phyloP scores from a whole-genome alignment of 1,140 invertebrate species.

The Rhynchophorus ferrugineus region DNA sequence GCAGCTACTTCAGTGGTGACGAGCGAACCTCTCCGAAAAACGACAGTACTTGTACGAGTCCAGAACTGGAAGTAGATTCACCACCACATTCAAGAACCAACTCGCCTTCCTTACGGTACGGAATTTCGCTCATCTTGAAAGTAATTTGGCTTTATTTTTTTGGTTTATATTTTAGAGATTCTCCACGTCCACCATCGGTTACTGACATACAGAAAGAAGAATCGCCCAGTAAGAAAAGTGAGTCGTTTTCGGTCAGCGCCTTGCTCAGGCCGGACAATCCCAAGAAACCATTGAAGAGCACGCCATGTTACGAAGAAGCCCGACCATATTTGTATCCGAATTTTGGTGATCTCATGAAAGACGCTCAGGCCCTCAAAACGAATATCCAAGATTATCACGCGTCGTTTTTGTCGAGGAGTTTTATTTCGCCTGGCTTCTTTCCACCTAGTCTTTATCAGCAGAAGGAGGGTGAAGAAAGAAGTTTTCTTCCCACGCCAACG shows the following conservation, averaged over 20 bases:
- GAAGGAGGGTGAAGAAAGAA: slow-evolving; percentile 43
- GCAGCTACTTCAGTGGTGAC: slow-evolving; percentile 30
- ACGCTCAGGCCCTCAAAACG: slow-evolving; percentile 40
- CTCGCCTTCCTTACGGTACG: slow-evolving; percentile 38
- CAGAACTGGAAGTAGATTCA: slow-evolving; percentile 63
- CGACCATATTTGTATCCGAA: slow-evolving; percentile 57
- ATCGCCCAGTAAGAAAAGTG: slow-evolving; percentile 54
- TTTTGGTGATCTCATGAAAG: slow-evolving; percentile 49
- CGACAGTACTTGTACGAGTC: slow-evolving; percentile 45
- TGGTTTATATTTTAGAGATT: slow-evolving; percentile 2
- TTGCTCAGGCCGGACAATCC: slow-evolving; percentile 67
- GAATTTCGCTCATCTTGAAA: not conserved
- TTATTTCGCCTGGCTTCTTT: slow-evolving; percentile 40
- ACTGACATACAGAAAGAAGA: slow-evolving; percentile 40
- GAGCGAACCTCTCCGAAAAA: slow-evolving; percentile 29
- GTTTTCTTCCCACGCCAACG: slow-evolving; percentile 46
- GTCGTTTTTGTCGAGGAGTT: slow-evolving; percentile 39
- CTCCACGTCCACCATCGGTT: slow-evolving; percentile 43
- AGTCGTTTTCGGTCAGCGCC: slow-evolving; percentile 71
- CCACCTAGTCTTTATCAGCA: slow-evolving; percentile 37
- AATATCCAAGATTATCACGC: slow-evolving; percentile 32
- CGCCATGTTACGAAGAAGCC: slow-evolving; percentile 46
- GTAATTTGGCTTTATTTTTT: not conserved
- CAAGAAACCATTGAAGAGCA: slow-evolving; percentile 46
- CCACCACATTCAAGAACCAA: slow-evolving; percentile 48